Evolutionary conservation across 2,113 vertebrate species (phyloP), one percentile per base, ranked within the genome.

Genomic region (Carassius gibelio): DNA sequence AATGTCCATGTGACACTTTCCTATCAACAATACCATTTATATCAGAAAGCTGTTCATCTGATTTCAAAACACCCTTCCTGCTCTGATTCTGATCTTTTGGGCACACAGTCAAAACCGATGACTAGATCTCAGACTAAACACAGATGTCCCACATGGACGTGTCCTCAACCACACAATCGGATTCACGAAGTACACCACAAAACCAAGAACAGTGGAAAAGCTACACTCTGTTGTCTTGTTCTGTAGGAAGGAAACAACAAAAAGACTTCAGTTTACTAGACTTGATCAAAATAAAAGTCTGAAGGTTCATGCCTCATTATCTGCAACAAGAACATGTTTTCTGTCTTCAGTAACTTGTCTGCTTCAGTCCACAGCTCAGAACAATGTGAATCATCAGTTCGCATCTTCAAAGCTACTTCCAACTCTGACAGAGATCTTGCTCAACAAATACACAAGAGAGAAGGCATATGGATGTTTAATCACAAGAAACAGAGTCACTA

Each of bases 81-180:
- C 62, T 68, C 26, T 36, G 64, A 8, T 34, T 68, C 6, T 48
- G 17, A 38, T 42, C 66, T 38, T 17, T 38, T 38, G 15, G 66
- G 17, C 15, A 69, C 17, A 8, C 66, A 19, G 66, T 19, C 8
- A 38, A 36, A 71, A 38, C 8, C 8, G 8, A 10, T 38, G 68
- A 71, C 17, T 38, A 71, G 8, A 21, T 71, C 36, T 71, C 68
- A 71, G 34, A 71, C 68, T 71, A 71, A 71, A 71, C 36, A 71
- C 36, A 71, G 36, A 59, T 59, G 57, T 3, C 57, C 57, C 21
- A 3, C 8, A 9, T 59, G 36, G 17, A 34, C 2, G n/a, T 14
- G 23, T 30, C 23, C 62, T 66, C 62, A 26, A 66, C 23, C 23
- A 36, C 66, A 36, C 17, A 34, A 36, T 71, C 8, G 38, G 17